Evolutionary conservation across 30 jellyfish, hydroid and myxozoan genomes (phyloP).

Genomic region (Calvadosia cruxmelitensis): DNA sequence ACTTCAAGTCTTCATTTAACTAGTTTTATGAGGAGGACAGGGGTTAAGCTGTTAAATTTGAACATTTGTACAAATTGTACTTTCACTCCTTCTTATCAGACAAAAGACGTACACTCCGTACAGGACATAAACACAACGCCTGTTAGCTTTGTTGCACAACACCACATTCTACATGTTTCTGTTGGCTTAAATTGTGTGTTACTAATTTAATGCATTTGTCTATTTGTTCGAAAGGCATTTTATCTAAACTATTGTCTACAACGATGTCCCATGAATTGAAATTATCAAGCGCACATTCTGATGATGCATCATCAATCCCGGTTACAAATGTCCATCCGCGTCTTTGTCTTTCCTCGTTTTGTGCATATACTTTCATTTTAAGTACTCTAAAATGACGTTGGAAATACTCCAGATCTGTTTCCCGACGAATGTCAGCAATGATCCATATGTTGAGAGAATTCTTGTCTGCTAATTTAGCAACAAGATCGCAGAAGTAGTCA

Average conservation of each 20-base stretch:
- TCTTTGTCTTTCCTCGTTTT: slow-evolving; percentile 12
- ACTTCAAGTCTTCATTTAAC: too few relatives aligned
- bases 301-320: slow-evolving; percentile 69
- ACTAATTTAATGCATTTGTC: background rate
- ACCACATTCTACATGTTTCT: too few relatives aligned
- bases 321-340: slow-evolving; percentile 65
- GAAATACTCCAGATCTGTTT: slow-evolving; percentile 48
- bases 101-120: too few relatives aligned
- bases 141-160: too few relatives aligned
- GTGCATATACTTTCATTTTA: slow-evolving; percentile 25
- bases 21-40: too few relatives aligned
- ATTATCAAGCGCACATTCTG: slow-evolving; percentile 66
- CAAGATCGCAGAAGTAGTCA: slow-evolving; percentile 35
- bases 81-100: too few relatives aligned
- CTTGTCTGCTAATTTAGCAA: slow-evolving; percentile 19
- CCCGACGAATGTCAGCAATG: slow-evolving; percentile 52
- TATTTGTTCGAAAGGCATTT: background rate
- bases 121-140: too few relatives aligned
- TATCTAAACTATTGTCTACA: slow-evolving; percentile 10
- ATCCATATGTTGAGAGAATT: slow-evolving; percentile 33
- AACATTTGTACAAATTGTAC: too few relatives aligned
- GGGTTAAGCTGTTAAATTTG: too few relatives aligned
- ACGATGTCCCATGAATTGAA: slow-evolving; percentile 51
- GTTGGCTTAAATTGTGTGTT: background rate
- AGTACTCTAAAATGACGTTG: slow-evolving; percentile 2